phyloP scores from a whole-genome alignment of 2,113 vertebrate species.

The Gyps fulvus region DNA sequence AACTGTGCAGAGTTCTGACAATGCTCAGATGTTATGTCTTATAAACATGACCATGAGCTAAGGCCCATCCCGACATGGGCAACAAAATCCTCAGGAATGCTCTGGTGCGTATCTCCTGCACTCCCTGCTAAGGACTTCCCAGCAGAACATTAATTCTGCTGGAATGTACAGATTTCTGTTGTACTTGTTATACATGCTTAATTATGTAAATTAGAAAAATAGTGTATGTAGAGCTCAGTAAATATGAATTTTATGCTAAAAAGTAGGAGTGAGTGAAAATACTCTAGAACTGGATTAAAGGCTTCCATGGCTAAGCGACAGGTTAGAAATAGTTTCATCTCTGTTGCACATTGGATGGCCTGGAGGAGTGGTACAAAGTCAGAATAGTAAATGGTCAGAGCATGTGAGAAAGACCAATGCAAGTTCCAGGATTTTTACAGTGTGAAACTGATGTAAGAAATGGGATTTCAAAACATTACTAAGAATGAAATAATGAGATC shows the following conservation, averaged over 20 bases:
- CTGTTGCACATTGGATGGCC: background rate
- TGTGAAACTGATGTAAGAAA: background rate
- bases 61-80: background rate
- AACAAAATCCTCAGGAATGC: background rate
- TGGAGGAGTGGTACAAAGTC: background rate
- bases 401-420: background rate
- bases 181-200: background rate
- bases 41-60: background rate
- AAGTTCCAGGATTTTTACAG: background rate
- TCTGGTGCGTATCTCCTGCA: background rate
- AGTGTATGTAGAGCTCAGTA: background rate
- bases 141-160: background rate
- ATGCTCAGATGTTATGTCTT: background rate
- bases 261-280: background rate
- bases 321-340: background rate
- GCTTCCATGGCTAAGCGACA: background rate
- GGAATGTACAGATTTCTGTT: background rate
- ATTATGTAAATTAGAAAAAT: background rate
- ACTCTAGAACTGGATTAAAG: background rate
- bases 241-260: background rate
- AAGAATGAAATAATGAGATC: slow-evolving; percentile 3
- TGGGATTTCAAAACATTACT: background rate
- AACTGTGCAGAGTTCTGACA: background rate
- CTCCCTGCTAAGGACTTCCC: fast-evolving
- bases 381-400: background rate